A percentile compares a stretch with the other conserved stretches of the same genome.
phyloP scores from a whole-genome alignment of 2,888 invertebrate genomes.

The Trissonchulus sp. region DNA sequence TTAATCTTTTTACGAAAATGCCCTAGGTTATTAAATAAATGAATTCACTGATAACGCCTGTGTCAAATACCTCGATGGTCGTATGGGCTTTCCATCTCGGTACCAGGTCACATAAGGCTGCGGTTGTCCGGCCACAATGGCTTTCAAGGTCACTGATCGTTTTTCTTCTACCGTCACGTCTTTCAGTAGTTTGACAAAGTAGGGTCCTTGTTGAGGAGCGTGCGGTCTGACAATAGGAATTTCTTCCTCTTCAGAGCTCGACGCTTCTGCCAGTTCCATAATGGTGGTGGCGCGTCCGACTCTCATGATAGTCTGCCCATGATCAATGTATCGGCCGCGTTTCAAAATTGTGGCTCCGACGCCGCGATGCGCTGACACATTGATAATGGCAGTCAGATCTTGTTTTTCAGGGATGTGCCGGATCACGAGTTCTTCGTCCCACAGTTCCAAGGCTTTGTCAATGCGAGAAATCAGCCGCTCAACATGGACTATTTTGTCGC shows the following conservation, averaged over 20 bases:
- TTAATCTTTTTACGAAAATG: no score
- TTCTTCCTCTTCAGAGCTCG: neutral
- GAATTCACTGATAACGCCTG: no score
- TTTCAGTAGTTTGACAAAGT: neutral
- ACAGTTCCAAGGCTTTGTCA: neutral
- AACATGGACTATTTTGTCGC: neutral
- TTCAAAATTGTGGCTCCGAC: neutral
- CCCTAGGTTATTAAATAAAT: no score
- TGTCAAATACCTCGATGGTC: no score
- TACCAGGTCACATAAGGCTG: neutral
- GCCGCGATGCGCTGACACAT: neutral
- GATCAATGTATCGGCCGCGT: neutral
- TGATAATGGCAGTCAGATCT: neutral
- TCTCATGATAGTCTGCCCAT: neutral
- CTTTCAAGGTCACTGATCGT: neutral
- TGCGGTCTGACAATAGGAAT: neutral
- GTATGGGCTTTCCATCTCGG: no score
- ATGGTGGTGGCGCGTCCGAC: neutral
- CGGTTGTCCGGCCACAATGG: neutral
- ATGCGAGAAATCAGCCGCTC: neutral
- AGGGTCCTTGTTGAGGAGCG: neutral
- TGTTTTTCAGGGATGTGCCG: neutral
- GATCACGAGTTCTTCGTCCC: neutral
- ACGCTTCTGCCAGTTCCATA: neutral
- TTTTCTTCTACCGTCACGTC: neutral